A percentile compares a stretch with the other conserved stretches of the same genome.
phyloP scores from a whole-genome alignment of 2,113 vertebrate genomes.

The Carassius auratus region DNA sequence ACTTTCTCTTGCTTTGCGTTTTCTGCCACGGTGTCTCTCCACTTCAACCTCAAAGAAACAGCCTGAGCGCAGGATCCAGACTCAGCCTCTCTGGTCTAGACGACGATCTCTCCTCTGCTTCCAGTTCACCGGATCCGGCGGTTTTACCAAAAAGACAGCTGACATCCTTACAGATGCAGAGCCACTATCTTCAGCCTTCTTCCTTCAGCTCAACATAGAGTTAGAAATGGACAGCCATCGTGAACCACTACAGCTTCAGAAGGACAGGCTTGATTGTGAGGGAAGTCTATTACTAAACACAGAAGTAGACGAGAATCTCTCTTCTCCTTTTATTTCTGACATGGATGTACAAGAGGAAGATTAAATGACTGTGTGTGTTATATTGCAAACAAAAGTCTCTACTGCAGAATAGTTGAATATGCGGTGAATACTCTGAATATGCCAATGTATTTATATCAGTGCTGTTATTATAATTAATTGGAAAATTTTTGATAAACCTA shows the following conservation, averaged over 20 bases:
- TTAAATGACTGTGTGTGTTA: background rate
- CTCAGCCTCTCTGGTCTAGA: background rate
- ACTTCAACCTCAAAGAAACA: background rate
- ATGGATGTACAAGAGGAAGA: conserved; percentile 21
- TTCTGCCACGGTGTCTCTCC: background rate
- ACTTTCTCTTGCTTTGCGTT: background rate
- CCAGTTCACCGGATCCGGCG: background rate
- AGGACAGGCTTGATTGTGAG: background rate
- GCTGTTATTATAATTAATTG: background rate
- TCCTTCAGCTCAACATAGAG: conserved; percentile 15
- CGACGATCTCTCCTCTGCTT: conserved; percentile 5
- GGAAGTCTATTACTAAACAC: background rate
- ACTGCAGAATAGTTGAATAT: background rate
- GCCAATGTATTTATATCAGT: background rate
- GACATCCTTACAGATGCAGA: background rate
- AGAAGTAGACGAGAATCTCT: background rate
- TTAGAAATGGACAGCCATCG: conserved; percentile 28
- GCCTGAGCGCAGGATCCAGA: background rate
- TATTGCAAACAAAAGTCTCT: background rate
- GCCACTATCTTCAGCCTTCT: conserved; percentile 1
- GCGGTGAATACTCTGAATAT: background rate
- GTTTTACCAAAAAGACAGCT: background rate
- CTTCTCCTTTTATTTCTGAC: background rate
- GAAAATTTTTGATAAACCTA: background rate
- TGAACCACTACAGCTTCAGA: background rate